Conservation (phyloP, 92 coral and sea anemone genomes). For the Heteractis magnifica region DNA sequence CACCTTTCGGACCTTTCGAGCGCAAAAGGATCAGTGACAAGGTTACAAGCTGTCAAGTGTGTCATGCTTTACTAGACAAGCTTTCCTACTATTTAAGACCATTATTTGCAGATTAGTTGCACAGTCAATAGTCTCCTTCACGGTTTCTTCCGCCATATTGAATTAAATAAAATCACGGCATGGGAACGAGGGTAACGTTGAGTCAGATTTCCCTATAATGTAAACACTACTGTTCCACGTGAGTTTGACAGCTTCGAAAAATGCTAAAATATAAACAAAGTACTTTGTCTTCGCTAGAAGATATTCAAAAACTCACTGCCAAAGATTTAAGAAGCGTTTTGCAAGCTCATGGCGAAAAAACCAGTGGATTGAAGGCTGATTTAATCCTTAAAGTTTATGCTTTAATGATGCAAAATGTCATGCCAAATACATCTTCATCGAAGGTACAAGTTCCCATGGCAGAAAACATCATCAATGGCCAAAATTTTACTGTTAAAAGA, state of each 20-base stretch:
- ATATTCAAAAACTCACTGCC: conserved; percentile 16
- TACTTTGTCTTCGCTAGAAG: background rate
- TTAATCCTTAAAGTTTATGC: conserved; percentile 49
- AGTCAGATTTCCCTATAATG: background rate
- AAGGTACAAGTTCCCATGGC: background rate
- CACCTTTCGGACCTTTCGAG: no score
- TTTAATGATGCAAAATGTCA: conserved; percentile 39
- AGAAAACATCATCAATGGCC: background rate
- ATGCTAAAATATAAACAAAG: background rate
- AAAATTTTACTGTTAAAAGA: background rate
- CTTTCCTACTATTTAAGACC: no score
- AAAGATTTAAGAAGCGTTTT: conserved; percentile 39
- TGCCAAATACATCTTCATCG: conserved; percentile 14
- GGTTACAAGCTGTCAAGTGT: no score
- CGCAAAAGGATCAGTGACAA: no score
- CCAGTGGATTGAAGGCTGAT: conserved; percentile 59
- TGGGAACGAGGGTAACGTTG: no score
- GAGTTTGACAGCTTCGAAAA: conserved; percentile 9
- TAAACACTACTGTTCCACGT: conserved; percentile 7
- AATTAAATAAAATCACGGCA: no score
- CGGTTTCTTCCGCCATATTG: no score
- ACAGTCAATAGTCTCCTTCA: no score
- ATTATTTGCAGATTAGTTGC: no score
- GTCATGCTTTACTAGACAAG: no score
- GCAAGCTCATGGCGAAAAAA: conserved; percentile 30